phyloP scores from a whole-genome alignment of 2,888 invertebrate genomes.

The Noctuana brunneofusca region DNA sequence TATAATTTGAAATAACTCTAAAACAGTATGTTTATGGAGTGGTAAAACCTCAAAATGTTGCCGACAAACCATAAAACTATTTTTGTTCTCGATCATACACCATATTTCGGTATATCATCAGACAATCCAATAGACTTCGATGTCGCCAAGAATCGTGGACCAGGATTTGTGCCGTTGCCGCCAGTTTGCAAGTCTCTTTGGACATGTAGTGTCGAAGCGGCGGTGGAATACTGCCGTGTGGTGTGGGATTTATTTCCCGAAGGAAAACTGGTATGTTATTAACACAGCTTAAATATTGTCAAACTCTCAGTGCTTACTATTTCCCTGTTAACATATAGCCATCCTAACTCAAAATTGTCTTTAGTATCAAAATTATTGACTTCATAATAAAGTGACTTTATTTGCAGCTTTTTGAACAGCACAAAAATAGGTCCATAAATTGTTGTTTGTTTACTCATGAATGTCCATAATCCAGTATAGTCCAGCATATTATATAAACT shows the following conservation, averaged over 20 bases:
- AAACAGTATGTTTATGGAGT: background rate
- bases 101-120: slow-evolving; percentile 93
- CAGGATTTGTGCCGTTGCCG: slow-evolving; percentile 88
- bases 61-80: slow-evolving; percentile 96
- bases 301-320: background rate
- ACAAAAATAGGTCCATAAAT: too few relatives aligned
- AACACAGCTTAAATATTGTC: too few relatives aligned
- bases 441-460: too few relatives aligned
- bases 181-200: slow-evolving; percentile 96
- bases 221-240: slow-evolving; percentile 97
- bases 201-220: slow-evolving; percentile 97
- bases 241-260: slow-evolving; percentile 98
- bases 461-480: too few relatives aligned
- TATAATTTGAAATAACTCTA: background rate
- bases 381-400: too few relatives aligned
- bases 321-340: background rate
- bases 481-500: too few relatives aligned
- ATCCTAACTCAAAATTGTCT: too few relatives aligned
- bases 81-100: slow-evolving; percentile 96
- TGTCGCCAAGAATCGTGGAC: slow-evolving; percentile 85
- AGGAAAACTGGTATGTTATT: slow-evolving; percentile 87
- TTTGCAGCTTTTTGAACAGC: too few relatives aligned
- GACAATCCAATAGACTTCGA: slow-evolving; percentile 93
- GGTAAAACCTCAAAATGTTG: slow-evolving; percentile 72
- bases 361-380: too few relatives aligned